A percentile compares a stretch with the other conserved stretches of the same genome.
Conservation (phyloP, 2,888 invertebrate species). For the Dolichopus griseipennis region DNA sequence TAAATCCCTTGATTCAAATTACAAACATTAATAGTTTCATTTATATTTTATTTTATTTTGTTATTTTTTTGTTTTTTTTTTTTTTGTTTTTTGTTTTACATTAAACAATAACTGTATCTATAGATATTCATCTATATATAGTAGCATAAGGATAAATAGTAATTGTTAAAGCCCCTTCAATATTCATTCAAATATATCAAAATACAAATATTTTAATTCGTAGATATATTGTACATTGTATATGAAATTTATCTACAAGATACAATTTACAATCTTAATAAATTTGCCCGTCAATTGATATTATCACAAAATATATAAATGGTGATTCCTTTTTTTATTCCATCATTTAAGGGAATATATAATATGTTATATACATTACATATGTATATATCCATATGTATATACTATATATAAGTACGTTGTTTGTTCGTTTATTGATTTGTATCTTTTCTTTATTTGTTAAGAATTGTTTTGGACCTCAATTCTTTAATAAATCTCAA, state of each 20-base stretch:
- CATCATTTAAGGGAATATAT: no score
- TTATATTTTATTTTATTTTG: no score
- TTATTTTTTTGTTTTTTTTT: no score
- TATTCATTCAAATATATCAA: not conserved
- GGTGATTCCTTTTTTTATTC: not conserved
- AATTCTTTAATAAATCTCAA: slow-evolving; percentile 2
- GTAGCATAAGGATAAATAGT: not conserved
- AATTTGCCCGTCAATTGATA: not conserved
- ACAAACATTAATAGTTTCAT: not conserved
- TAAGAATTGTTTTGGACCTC: not conserved
- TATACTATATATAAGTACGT: no score
- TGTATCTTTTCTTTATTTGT: no score
- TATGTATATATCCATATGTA: no score
- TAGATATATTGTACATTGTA: no score
- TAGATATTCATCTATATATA: not conserved
- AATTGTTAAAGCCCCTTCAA: not conserved
- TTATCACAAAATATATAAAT: not conserved
- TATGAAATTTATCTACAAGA: no score
- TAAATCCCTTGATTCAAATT: slow-evolving; percentile 6
- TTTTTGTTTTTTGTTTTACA: no score
- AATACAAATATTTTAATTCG: no score
- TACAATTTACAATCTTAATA: not conserved
- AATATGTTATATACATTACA: no score
- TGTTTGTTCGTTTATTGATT: no score
- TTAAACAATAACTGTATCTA: not conserved